These are phyloP conservation scores for Accipiter cooperii DNA, from an alignment of 2,113 vertebrate species.

Conservation along the genomic window DNA sequence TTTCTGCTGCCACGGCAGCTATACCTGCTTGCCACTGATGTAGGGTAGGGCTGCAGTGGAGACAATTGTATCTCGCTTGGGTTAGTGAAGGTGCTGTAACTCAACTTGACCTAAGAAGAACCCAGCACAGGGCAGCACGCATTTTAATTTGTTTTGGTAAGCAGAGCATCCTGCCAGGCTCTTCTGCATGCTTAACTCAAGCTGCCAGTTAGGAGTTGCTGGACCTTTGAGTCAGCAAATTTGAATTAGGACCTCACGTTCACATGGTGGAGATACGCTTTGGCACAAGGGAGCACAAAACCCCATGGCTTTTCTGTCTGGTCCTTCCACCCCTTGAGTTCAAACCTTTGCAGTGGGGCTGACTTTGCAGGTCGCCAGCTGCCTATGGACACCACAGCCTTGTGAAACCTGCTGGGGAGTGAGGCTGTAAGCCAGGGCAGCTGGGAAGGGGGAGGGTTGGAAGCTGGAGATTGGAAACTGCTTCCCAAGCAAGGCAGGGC, in stretches of 20 bases:
- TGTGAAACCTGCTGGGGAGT: background rate
- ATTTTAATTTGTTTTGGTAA: background rate
- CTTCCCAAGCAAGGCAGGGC: background rate
- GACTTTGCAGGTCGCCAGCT: background rate
- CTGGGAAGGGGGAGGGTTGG: background rate
- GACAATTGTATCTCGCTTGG: background rate
- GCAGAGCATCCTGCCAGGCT: background rate
- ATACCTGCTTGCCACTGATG: background rate
- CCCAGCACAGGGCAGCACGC: background rate
- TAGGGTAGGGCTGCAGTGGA: background rate
- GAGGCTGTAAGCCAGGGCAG: accelerated
- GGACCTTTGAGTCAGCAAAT: background rate
- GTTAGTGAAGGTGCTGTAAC: accelerated
- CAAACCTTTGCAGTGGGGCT: background rate
- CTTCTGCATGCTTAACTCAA: background rate
- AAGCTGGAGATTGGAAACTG: background rate
- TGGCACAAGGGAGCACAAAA: background rate
- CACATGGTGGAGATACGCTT: background rate
- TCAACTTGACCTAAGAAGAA: background rate
- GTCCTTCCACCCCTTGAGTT: background rate
- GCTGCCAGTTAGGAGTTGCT: background rate
- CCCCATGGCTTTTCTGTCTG: accelerated
- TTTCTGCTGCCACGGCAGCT: background rate
- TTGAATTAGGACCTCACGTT: accelerated
- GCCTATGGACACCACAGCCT: background rate